phyloP scores from a whole-genome alignment of 2,113 vertebrate species.

The Festucalex cinctus region DNA sequence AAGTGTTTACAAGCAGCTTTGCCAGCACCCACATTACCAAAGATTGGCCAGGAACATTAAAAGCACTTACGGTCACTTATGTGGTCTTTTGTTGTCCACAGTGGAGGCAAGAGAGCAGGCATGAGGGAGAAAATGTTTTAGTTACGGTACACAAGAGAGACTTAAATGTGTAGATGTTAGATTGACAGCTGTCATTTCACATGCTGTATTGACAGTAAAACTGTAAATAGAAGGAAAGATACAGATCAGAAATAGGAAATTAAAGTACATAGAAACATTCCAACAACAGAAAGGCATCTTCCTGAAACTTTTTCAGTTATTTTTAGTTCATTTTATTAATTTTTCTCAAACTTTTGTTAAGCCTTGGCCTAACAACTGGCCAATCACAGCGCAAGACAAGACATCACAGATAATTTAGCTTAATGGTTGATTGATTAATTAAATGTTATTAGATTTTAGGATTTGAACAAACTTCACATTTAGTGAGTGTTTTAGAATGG shows the following conservation, averaged over 20 bases:
- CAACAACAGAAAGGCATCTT: background rate
- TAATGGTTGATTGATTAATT: too few relatives aligned
- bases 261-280: background rate
- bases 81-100: constrained; percentile 58
- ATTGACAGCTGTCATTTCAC: constrained; percentile 6
- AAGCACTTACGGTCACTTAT: constrained; percentile 69
- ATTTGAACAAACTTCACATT: too few relatives aligned
- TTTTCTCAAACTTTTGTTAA: background rate
- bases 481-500: too few relatives aligned
- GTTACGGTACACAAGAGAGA: constrained; percentile 23
- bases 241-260: background rate
- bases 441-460: too few relatives aligned
- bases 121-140: constrained; percentile 37
- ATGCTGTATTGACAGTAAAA: background rate
- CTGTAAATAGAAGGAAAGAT: background rate
- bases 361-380: background rate
- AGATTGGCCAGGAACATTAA: constrained; percentile 41
- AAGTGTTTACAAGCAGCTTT: constrained; percentile 44
- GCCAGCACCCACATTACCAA: constrained; percentile 40
- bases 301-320: background rate
- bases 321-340: too few relatives aligned
- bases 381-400: background rate
- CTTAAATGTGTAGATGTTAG: background rate
- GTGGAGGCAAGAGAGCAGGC: constrained; percentile 23
- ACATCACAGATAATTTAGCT: background rate